phyloP scores from a whole-genome alignment of 2,113 vertebrate species.

The Rousettus leschenaultii region DNA sequence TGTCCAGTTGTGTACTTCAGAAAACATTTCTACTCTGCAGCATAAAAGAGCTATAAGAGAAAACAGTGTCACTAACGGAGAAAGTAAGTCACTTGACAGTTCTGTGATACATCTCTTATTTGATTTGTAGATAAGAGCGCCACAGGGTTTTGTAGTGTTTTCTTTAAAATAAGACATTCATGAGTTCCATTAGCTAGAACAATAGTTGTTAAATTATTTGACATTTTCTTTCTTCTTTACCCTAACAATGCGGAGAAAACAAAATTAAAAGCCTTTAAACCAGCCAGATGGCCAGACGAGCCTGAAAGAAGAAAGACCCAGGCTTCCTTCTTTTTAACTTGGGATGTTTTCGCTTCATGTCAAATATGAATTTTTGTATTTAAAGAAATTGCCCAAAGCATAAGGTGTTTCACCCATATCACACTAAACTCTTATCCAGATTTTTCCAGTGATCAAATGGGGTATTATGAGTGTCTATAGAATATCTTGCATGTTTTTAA shows the following conservation, averaged over 20 bases:
- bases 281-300: not conserved
- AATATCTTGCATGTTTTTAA: not conserved
- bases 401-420: not conserved
- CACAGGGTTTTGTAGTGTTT: not conserved
- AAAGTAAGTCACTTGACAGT: not conserved
- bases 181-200: not conserved
- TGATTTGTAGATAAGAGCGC: not conserved
- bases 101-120: not conserved
- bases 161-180: not conserved
- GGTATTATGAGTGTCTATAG: not conserved
- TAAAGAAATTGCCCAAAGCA: not conserved
- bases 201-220: not conserved
- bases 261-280: not conserved
- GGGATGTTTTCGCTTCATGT: not conserved
- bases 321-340: not conserved
- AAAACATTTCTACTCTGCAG: not conserved
- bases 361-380: not conserved
- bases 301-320: not conserved
- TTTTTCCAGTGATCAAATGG: not conserved
- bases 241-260: not conserved
- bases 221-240: not conserved
- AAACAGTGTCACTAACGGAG: not conserved
- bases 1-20: not conserved
- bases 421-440: not conserved
- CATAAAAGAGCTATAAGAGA: not conserved